Evolutionary conservation across 2,797 vertebrate genomes (phyloP).

Genomic region (Echiichthys vipera): DNA sequence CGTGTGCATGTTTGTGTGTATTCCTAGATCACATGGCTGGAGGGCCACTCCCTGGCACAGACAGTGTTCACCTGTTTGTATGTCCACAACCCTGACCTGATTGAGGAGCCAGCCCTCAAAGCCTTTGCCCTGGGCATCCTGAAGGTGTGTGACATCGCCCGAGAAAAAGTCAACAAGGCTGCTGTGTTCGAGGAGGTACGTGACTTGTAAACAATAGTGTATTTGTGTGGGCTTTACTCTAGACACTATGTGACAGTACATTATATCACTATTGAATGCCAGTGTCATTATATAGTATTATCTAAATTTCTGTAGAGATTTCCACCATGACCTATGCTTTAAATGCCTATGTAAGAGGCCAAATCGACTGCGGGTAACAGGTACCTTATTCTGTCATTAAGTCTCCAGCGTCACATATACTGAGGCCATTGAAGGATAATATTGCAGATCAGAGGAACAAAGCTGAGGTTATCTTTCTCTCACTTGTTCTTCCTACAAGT

Average conservation of each 20-base stretch:
- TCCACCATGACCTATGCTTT: constrained; percentile 99
- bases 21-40: constrained; percentile 96
- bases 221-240: no score
- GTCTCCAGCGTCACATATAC: not conserved
- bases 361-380: constrained; percentile 98
- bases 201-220: not conserved
- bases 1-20: constrained; percentile 23
- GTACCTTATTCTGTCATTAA: constrained; percentile 73
- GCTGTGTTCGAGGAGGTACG: constrained; percentile 98
- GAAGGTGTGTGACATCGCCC: constrained; percentile 98
- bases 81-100: constrained; percentile 97
- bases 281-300: no score
- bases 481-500: constrained; percentile 78
- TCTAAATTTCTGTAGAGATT: constrained; percentile 91
- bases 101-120: constrained; percentile 97
- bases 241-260: no score
- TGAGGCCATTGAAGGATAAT: not conserved
- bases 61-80: constrained; percentile 99
- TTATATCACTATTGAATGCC: no score
- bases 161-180: constrained; percentile 99
- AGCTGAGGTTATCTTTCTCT: constrained; percentile 1
- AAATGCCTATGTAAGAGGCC: constrained; percentile 99
- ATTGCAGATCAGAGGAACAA: not conserved
- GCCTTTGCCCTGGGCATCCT: constrained; percentile 96
- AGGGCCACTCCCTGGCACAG: constrained; percentile 98